Base-by-base conservation (phyloP, 2,888 invertebrate species). In the Folsomia candida region DNA sequence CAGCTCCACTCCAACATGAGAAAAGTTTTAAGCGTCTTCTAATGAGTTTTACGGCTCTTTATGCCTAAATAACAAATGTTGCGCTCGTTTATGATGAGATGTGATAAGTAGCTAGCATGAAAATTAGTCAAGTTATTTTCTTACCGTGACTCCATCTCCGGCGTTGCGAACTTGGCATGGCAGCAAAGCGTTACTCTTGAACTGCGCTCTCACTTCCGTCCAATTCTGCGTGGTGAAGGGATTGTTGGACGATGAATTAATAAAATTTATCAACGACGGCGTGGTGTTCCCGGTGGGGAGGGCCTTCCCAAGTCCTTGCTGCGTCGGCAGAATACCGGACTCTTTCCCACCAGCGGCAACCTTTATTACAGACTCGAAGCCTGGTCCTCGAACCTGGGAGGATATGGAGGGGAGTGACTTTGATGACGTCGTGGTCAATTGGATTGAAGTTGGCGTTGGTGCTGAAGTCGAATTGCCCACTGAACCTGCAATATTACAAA, bases 111-210 rank as follows among this genome's bases (percentile, higher is more conserved):
- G 54, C 20, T 20, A 54, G 20, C n/a, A 54, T 54, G 54, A 54
- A 54, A 54, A 54, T 54, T 54, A 54, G 54, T n/a, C n/a, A 29
- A 29, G 20, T 27, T 29, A 27, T 6, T 66, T 62, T 88, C 92
- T 91, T 84, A 93, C 93, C 87, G 79, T 79, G 67, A 85, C 85
- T 81, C 93, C 92, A 83, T 93, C 92, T 66, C 93, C 92, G 80
- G 93, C 90, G 82, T 92, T 91, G 82, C 90, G 90, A 76, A 93
- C 91, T 76, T 91, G 87, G 83, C 93, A 93, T 1, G 93, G 93
- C 75, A 93, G 86, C 71, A 91, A 86, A 2, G 93, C 92, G 0
- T 91, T 92, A 72, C 92, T 91, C 20, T 92, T 92, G 59, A 90
- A 91, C 85, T 93, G 93, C 80, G 93, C 91, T 75, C 90, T 90